Base-by-base conservation (phyloP, 1,140 invertebrate species). In the Apis dorsata region DNA sequence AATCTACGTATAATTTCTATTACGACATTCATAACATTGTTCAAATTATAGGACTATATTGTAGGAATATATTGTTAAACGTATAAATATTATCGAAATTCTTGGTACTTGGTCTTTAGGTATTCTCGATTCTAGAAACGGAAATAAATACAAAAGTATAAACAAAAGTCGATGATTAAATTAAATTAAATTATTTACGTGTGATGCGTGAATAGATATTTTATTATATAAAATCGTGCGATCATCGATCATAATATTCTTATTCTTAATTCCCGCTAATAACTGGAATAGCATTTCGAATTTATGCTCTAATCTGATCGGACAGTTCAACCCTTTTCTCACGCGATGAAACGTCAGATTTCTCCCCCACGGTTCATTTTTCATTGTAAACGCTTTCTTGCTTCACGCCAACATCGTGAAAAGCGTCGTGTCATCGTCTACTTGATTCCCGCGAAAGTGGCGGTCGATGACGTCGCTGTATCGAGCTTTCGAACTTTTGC, bases 401-500 rank as follows among this genome's bases (percentile, higher is more conserved):
- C 57, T 44, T 74, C 62, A 13, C 80, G 60, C 7, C 28, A 21
- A 10, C 49, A 55, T 74, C 63, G 34, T 4, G 57, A 63, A 70
- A 60, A 84, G 12, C 55, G 70, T 51, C 71, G 71, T 72, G 34
- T 84, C 83, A 85, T 88, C 70, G 71, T 81, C 53, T 60, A 21
- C 70, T 28, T 4, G 49, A n/a, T 73, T 78, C 11, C 5, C 71
- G 49, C 79, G 83, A 65, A 84, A 79, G 60, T 63, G 71, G 60
- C 68, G 66, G 74, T 83, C 87, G 83, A 88, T 66, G 83, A 85
- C 86, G 77, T 85, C 79, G 72, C 83, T 51, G 55, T 24, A 34
- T 34, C 53, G 71, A 88, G 87, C 86, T 88, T 88, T 88, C 87
- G 76, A 88, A 88, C 87, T 88, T 88, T 71, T 85, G 78, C 72